Evolutionary conservation across 1,140 invertebrate species (phyloP).

Genomic region (Trichonephila inaurata): DNA sequence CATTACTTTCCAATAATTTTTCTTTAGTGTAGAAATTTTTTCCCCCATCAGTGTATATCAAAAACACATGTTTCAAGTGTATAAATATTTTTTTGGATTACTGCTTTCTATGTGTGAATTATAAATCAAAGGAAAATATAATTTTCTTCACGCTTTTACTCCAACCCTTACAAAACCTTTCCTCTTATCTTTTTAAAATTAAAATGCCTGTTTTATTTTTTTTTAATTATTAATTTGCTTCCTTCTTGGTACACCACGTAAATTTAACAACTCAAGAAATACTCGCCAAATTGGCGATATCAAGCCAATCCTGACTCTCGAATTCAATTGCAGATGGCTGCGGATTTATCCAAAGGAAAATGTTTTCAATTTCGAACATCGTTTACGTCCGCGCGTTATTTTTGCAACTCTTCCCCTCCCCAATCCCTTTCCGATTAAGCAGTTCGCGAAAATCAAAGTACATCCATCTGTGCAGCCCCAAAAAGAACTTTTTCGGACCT

Average conservation of each 20-base stretch:
- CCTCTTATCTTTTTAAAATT: background rate
- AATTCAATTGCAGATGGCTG: slow-evolving; percentile 10
- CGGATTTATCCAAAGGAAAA: slow-evolving; percentile 55
- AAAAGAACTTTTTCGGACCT: slow-evolving; percentile 24
- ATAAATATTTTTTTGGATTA: no score
- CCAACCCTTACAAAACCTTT: background rate
- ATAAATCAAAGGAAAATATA: no score
- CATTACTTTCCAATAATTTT: no score
- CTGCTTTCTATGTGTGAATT: no score
- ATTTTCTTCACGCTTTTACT: no score
- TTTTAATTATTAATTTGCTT: background rate
- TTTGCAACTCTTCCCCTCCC: background rate
- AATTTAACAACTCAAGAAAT: background rate
- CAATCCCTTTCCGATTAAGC: slow-evolving; percentile 59
- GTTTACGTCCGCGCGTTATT: slow-evolving; percentile 58
- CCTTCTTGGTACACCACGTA: no score
- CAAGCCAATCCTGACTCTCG: background rate
- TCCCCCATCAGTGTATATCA: no score
- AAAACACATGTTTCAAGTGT: no score
- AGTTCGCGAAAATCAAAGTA: slow-evolving; percentile 57
- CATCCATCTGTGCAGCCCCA: slow-evolving; percentile 50
- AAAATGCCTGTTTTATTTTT: background rate
- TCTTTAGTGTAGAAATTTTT: no score
- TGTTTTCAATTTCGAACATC: slow-evolving; percentile 73
- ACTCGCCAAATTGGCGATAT: background rate